Conservation (phyloP, 1,140 invertebrate species). For the Bilobella aurantiaca region DNA sequence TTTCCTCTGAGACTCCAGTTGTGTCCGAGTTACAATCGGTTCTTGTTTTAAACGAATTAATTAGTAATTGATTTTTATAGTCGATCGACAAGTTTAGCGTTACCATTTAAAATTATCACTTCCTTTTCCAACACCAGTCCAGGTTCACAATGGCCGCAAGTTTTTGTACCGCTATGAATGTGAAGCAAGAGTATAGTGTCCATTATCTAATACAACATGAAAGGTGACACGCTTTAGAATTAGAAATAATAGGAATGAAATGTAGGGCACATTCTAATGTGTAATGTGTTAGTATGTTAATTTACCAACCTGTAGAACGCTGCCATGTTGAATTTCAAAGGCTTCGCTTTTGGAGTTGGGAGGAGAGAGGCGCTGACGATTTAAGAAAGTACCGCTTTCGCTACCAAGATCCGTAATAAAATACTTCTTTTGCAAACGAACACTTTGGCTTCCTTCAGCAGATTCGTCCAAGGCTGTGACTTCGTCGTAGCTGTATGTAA, state of each 20-base stretch:
- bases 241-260: too few relatives aligned
- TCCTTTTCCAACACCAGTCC: slow-evolving; percentile 51
- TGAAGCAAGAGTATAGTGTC: slow-evolving; percentile 69
- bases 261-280: too few relatives aligned
- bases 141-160: slow-evolving; percentile 81
- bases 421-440: slow-evolving; percentile 49
- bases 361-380: slow-evolving; percentile 61
- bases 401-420: slow-evolving; percentile 69
- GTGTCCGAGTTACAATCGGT: background rate
- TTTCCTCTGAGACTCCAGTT: slow-evolving; percentile 36
- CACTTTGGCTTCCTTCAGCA: slow-evolving; percentile 45
- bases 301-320: slow-evolving; percentile 49
- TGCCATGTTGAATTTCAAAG: slow-evolving; percentile 58
- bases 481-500: slow-evolving; percentile 36
- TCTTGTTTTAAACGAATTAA: too few relatives aligned
- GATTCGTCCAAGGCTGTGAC: slow-evolving; percentile 46
- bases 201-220: slow-evolving; percentile 44
- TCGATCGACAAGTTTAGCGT: too few relatives aligned
- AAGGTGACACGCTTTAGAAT: too few relatives aligned
- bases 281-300: too few relatives aligned
- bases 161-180: slow-evolving; percentile 70
- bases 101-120: too few relatives aligned
- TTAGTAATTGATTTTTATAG: too few relatives aligned
- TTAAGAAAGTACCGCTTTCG: slow-evolving; percentile 73
- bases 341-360: slow-evolving; percentile 57